A percentile compares a stretch with the other conserved stretches of the same genome.
Evolutionary conservation across 2,113 vertebrate species (phyloP).

Genomic region (Sus scrofa): T2T-Sscrofa CM000813.6:107860501-107861000

Average conservation of each 20-base stretch:
- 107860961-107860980: not conserved
- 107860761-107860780: not conserved
- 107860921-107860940: not conserved
- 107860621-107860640: not conserved
- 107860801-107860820: not conserved
- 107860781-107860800: not conserved
- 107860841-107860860: not conserved
- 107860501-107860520: not conserved
- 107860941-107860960: not conserved
- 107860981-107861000: not conserved
- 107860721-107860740: not conserved
- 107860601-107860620: not conserved
- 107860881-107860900: not conserved
- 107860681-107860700: not conserved
- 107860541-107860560: not conserved
- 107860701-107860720: not conserved
- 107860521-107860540: not conserved
- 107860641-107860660: not conserved
- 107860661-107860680: not conserved
- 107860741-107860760: not conserved
- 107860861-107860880: not conserved
- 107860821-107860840: not conserved
- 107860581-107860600: not conserved
- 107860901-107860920: not conserved
- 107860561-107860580: not conserved